Conservation (phyloP, 2,888 invertebrate genomes). For the Leptogaster cylindrica region DNA sequence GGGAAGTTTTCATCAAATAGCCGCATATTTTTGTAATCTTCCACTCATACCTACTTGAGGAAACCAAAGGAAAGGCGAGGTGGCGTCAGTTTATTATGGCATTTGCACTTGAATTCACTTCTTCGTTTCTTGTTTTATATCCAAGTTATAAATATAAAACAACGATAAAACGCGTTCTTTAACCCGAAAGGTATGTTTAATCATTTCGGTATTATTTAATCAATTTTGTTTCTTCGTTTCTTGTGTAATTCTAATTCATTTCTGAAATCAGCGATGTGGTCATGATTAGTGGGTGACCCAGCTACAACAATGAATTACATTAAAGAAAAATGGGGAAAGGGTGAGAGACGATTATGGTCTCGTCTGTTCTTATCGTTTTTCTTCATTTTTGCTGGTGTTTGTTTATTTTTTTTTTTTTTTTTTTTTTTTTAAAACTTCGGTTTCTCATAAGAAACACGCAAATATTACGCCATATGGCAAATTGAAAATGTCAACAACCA, state of each 20-base stretch:
- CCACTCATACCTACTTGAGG: constrained; percentile 22
- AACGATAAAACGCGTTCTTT: constrained; percentile 8
- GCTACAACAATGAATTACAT: too few species aligned
- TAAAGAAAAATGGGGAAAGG: too few species aligned
- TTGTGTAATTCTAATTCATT: too few species aligned
- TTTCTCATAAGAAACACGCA: background rate
- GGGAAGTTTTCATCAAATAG: background rate
- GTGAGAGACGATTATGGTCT: too few species aligned
- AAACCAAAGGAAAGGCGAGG: background rate
- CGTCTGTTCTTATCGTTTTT: too few species aligned
- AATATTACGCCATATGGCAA: constrained; percentile 10
- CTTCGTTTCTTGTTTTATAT: too few species aligned
- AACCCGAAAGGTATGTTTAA: constrained; percentile 6
- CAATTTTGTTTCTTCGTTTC: background rate
- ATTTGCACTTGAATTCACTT: constrained; percentile 23
- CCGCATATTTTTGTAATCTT: constrained; percentile 4
- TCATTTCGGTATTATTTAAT: constrained; percentile 13
- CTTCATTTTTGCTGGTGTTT: too few species aligned
- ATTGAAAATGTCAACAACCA: background rate
- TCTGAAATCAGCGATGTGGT: too few species aligned
- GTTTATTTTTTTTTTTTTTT: background rate
- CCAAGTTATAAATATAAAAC: constrained; percentile 1
- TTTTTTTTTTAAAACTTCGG: background rate
- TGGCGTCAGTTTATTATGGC: constrained; percentile 18
- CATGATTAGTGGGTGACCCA: too few species aligned